phyloP scores from a whole-genome alignment of 1,140 invertebrate genomes.

The Ceratosolen fusciceps region DNA sequence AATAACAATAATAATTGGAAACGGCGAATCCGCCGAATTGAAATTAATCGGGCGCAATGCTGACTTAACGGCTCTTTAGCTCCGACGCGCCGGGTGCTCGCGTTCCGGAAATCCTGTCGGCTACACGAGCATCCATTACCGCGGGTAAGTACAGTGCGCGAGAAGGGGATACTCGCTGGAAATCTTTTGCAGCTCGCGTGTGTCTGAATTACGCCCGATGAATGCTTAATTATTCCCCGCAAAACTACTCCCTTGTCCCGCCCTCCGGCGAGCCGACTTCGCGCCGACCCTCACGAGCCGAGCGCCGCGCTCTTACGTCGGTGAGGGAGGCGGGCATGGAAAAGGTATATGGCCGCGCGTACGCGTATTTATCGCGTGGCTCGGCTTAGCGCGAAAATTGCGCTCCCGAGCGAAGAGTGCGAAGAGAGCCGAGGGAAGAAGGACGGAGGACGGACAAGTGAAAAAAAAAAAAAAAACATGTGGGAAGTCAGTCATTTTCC shows the following conservation, averaged over 20 bases:
- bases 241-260: not conserved
- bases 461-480: no score
- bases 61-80: conserved; percentile 12
- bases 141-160: conserved; percentile 31
- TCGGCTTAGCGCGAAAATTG: not conserved
- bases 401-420: not conserved
- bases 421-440: not conserved
- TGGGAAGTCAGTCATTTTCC: no score
- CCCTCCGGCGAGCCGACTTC: not conserved
- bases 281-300: no score
- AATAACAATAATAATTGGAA: conserved; percentile 22
- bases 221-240: conserved; percentile 29
- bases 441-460: no score
- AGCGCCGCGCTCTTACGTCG: no score
- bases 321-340: no score
- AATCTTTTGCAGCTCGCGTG: conserved; percentile 15
- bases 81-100: not conserved
- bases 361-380: no score
- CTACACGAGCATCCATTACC: conserved; percentile 37
- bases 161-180: not conserved
- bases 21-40: conserved; percentile 1
- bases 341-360: no score
- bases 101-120: conserved; percentile 45
- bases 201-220: conserved; percentile 15
- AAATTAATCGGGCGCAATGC: conserved; percentile 18